A percentile compares a stretch with the other conserved stretches of the same genome.
Evolutionary conservation across 2,113 vertebrate species (phyloP).

Genomic region (Nycticebus coucang): DNA sequence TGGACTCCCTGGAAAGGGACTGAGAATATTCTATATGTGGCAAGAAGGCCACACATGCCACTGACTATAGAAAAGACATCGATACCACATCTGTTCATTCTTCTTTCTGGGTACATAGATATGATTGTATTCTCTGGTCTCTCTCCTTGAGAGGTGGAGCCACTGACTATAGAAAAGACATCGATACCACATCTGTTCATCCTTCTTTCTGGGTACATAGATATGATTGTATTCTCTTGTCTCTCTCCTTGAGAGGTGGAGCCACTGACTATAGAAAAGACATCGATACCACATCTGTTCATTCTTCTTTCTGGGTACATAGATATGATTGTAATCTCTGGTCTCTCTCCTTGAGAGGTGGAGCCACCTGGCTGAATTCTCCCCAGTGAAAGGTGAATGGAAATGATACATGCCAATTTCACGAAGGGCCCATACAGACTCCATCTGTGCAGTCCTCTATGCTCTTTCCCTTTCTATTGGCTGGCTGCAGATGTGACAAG

Average conservation of each 20-base stretch:
- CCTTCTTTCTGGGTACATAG: neutral
- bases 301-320: neutral
- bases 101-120: neutral
- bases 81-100: neutral
- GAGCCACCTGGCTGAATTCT: neutral
- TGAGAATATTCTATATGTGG: neutral
- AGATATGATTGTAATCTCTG: neutral
- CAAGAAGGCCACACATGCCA: neutral
- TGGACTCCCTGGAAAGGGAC: neutral
- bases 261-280: neutral
- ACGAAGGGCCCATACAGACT: neutral
- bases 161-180: neutral
- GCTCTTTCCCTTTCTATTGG: neutral
- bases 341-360: neutral
- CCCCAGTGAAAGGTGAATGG: neutral
- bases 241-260: neutral
- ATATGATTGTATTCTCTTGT: neutral
- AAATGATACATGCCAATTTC: neutral
- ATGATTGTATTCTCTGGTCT: neutral
- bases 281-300: neutral
- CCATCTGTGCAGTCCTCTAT: fast-evolving
- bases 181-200: neutral
- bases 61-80: neutral
- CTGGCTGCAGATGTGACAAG: neutral
- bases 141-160: neutral